Evolutionary conservation across 2,113 vertebrate genomes (phyloP).

Genomic region (Gallinago jamesoni): DNA sequence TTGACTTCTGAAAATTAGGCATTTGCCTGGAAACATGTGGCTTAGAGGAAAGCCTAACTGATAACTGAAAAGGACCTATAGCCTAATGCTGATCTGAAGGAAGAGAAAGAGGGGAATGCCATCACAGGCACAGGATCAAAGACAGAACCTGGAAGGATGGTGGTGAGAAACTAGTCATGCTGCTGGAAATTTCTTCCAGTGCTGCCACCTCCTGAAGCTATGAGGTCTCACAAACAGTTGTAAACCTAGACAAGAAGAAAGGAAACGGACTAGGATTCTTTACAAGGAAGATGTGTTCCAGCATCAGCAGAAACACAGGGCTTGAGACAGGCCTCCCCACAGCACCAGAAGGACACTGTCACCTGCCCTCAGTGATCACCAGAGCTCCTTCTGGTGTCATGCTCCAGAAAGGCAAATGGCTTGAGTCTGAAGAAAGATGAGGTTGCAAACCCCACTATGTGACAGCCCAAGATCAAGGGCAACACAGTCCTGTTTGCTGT

Average conservation of each 20-base stretch:
- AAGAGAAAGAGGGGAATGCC: background rate
- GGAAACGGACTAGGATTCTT: background rate
- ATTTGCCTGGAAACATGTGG: background rate
- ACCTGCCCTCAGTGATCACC: background rate
- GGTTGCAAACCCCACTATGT: background rate
- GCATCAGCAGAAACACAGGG: background rate
- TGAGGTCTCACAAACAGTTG: background rate
- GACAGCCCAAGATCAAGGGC: background rate
- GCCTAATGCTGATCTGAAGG: background rate
- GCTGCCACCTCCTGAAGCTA: background rate
- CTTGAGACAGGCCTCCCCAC: background rate
- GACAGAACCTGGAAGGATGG: background rate
- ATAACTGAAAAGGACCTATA: background rate
- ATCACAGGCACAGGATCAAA: background rate
- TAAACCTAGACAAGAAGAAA: background rate
- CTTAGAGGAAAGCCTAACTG: background rate
- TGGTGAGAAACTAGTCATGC: background rate
- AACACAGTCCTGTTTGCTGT: background rate
- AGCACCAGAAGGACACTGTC: background rate
- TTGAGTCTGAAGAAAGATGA: background rate
- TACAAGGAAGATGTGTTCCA: background rate
- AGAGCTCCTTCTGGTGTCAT: background rate
- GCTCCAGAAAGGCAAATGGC: background rate
- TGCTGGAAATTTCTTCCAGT: background rate
- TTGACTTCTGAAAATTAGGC: background rate